A percentile compares a stretch with the other conserved stretches of the same genome.
phyloP scores from a whole-genome alignment of 1,140 invertebrate genomes.

The Alviniconcha marisindica region DNA sequence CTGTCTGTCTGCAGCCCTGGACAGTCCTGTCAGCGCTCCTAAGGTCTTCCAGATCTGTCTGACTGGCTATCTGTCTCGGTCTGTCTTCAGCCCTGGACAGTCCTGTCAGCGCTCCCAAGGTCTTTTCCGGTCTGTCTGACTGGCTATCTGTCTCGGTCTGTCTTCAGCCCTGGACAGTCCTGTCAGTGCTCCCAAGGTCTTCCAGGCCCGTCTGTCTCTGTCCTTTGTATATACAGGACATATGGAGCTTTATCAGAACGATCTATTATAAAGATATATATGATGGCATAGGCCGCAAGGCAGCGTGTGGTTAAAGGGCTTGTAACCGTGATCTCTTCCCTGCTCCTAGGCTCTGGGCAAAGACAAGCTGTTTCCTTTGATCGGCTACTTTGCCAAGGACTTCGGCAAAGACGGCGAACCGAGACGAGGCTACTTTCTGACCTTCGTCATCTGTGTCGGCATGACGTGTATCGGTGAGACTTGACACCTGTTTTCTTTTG shows the following conservation, averaged over 20 bases:
- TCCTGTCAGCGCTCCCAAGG: too few species aligned
- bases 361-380: slow-evolving; percentile 95
- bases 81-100: too few species aligned
- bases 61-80: neutral
- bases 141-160: neutral
- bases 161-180: slow-evolving; percentile 79
- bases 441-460: slow-evolving; percentile 89
- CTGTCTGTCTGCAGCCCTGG: slow-evolving; percentile 86
- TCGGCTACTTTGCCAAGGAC: slow-evolving; percentile 95
- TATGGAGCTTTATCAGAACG: too few species aligned
- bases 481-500: too few species aligned
- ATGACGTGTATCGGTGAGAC: slow-evolving; percentile 92
- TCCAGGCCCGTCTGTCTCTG: slow-evolving; percentile 91
- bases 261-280: too few species aligned
- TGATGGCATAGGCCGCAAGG: too few species aligned
- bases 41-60: slow-evolving; percentile 80
- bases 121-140: too few species aligned
- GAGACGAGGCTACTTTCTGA: slow-evolving; percentile 92
- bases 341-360: slow-evolving; percentile 91
- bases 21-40: slow-evolving; percentile 95
- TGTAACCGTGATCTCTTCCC: slow-evolving; percentile 28
- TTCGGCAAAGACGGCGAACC: slow-evolving; percentile 95
- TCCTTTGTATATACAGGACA: too few species aligned
- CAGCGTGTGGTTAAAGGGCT: too few species aligned
- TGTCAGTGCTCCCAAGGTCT: too few species aligned